These are phyloP conservation scores for Idaea dimidiata DNA, from an alignment of 2,888 invertebrate species.

Conservation along the genomic window DNA sequence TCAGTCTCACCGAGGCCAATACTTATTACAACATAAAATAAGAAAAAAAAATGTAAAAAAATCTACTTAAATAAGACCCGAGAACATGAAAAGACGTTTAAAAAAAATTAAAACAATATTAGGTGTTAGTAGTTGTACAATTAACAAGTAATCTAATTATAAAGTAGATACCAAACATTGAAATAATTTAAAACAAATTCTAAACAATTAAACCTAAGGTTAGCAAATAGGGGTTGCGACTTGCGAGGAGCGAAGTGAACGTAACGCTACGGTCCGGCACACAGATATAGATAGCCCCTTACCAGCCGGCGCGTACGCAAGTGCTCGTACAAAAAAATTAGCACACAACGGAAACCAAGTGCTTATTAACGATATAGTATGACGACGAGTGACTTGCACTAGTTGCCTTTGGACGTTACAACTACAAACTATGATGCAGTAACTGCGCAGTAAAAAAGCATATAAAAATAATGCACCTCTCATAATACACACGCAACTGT, in stretches of 20 bases:
- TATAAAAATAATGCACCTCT: background rate
- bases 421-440: conserved; percentile 10
- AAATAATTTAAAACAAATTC: background rate
- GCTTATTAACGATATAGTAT: conserved; percentile 30
- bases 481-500: background rate
- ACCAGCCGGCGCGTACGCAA: conserved; percentile 43
- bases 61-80: too few relatives aligned
- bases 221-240: conserved; percentile 65
- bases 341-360: conserved; percentile 72
- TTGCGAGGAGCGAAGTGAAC: conserved; percentile 67
- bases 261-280: conserved; percentile 64
- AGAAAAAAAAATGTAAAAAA: too few relatives aligned
- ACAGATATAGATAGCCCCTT: conserved; percentile 65
- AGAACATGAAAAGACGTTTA: too few relatives aligned
- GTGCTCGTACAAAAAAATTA: conserved; percentile 68
- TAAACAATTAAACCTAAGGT: conserved; percentile 30
- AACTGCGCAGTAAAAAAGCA: background rate
- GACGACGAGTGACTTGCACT: conserved; percentile 26
- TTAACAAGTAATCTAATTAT: background rate
- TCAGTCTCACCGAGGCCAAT: too few relatives aligned
- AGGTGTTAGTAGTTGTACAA: background rate
- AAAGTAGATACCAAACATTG: background rate
- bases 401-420: conserved; percentile 24
- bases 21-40: too few relatives aligned
- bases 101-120: too few relatives aligned